Evolutionary conservation across 2,888 invertebrate genomes (phyloP).

Genomic region (Limnephilus auricula): DNA sequence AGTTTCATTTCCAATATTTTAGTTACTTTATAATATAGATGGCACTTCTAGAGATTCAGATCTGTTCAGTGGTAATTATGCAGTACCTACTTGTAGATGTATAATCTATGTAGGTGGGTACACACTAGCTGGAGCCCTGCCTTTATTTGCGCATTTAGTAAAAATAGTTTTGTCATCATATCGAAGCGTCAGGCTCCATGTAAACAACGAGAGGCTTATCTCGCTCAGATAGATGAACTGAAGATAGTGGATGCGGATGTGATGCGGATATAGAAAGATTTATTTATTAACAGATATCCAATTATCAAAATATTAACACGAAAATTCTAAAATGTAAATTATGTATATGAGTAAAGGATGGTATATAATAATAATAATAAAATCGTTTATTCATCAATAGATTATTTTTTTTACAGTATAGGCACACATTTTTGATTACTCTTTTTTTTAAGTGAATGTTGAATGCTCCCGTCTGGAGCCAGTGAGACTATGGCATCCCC

Average conservation of each 20-base stretch:
- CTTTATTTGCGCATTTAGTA: neutral
- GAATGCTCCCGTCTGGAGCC: no score
- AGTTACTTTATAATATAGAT: neutral
- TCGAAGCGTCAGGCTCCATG: neutral
- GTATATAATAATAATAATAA: no score
- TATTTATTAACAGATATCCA: no score
- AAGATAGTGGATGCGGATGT: neutral
- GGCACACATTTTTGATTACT: no score
- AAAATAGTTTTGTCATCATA: neutral
- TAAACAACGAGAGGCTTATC: neutral
- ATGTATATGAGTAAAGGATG: no score
- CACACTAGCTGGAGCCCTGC: neutral
- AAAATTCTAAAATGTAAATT: no score
- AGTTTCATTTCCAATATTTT: neutral
- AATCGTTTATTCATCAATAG: no score
- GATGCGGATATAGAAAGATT: neutral
- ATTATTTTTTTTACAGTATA: no score
- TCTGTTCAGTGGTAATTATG: neutral
- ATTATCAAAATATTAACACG: no score
- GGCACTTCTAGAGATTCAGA: neutral
- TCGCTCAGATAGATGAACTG: neutral
- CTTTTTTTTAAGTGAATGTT: no score
- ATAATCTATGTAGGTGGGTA: neutral
- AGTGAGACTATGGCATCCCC: no score
- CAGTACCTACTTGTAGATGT: neutral